Base-by-base conservation (phyloP, 1,140 invertebrate genomes). In the Marisa cornuarietis region DNA sequence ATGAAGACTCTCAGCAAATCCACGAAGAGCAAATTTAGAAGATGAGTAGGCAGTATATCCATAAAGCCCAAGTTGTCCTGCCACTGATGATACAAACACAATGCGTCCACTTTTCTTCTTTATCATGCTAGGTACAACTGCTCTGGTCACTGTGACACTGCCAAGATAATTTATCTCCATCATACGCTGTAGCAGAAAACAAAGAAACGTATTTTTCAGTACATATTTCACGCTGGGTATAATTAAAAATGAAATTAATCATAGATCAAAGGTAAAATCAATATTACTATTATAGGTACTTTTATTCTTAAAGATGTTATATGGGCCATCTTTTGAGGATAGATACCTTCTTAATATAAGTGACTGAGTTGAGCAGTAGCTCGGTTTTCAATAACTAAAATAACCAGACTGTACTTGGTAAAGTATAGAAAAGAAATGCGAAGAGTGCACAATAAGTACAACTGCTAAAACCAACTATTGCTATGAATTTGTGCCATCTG, bases 11-110 rank as follows among this genome's bases (percentile, higher is more conserved):
- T 99, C 97, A 11, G 98, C 98, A 81, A 99, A 93, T 13, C 98
- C 98, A 80, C 96, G 92, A 8, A 99, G 90, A 3, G 97, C 98
- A 94, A 96, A 99, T 91, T 99, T 99, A 18, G 96, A 95, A 72
- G 95, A 94, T 74, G 95, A 95, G 90, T 99, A 99, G 0, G 96
- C 95, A 65, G 95, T 94, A 87, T 95, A 97, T 3, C 98, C 98
- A 93, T 94, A 98, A 82, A 98, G 92, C 90, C 98, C 98, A 84
- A 98, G 88, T 78, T 99, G 92, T 18, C 95, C 96, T 79, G 96
- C 98, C 91, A 96, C 94, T 10, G 97, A 99, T 2, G 96, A 95
- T 13, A 97, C 95, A 83, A 98, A 93, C 14, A 91, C 86, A 73
- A 91, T 87, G 18, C 89, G 83, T 20, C 90, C 91, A 61, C 71